Percentiles rank a stretch among this genome's conserved stretches.
phyloP scores from a whole-genome alignment of 2,113 vertebrate species.

The Sapajus apella region DNA sequence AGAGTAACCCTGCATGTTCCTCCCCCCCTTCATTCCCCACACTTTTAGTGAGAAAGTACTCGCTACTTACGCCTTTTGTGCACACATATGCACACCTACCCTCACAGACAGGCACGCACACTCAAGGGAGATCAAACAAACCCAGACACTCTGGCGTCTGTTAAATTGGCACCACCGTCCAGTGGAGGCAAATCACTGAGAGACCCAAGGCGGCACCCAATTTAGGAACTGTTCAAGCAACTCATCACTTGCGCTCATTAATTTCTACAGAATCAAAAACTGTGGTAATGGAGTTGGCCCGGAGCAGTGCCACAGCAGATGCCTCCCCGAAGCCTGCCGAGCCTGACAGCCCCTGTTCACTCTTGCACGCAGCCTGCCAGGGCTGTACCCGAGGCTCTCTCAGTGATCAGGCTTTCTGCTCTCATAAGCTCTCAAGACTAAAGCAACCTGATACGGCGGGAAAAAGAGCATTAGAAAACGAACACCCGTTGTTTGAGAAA shows the following conservation, averaged over 20 bases:
- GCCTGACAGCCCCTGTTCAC: rapidly evolving
- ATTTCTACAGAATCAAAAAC: neutral
- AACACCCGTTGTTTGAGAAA: neutral
- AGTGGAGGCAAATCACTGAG: neutral
- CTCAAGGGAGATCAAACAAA: neutral
- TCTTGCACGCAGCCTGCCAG: neutral
- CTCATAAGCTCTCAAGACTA: too few species aligned
- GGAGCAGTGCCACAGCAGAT: neutral
- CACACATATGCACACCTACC: neutral
- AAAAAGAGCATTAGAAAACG: neutral
- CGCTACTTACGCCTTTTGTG: neutral
- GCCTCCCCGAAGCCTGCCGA: neutral
- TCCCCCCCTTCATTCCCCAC: too few species aligned
- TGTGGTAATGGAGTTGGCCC: neutral
- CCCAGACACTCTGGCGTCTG: too few species aligned
- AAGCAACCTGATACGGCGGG: neutral
- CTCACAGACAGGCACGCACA: neutral
- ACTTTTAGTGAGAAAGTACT: neutral
- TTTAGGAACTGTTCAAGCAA: neutral
- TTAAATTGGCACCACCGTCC: rapidly evolving
- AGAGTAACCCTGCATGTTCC: neutral
- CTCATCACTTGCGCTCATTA: neutral
- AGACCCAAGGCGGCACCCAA: neutral
- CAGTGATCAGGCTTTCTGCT: neutral
- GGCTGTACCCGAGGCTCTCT: rapidly evolving